These are phyloP conservation scores for Piliocolobus tephrosceles DNA, from an alignment of 2,113 vertebrate genomes.

Conservation along the genomic window DNA sequence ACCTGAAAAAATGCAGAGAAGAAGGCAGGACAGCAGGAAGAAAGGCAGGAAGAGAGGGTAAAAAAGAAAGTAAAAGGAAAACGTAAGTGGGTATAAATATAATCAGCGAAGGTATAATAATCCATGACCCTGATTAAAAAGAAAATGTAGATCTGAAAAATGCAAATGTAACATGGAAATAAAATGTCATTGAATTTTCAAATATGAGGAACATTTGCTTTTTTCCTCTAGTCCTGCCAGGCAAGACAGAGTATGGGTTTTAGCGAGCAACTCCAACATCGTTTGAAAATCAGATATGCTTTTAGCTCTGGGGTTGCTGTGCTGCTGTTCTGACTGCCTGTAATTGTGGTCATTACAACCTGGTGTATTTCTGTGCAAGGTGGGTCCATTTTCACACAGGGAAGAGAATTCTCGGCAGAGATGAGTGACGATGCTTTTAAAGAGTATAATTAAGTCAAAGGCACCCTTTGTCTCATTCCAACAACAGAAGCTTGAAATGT, in stretches of 20 bases:
- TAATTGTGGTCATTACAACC: neutral
- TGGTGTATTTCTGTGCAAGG: neutral
- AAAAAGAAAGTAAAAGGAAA: neutral
- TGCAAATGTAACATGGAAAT: neutral
- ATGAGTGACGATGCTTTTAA: neutral
- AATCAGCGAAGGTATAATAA: neutral
- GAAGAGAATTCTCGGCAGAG: neutral
- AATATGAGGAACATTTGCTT: neutral
- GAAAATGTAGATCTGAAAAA: neutral
- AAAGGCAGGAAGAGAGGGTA: neutral
- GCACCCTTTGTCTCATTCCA: neutral
- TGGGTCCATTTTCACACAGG: rapidly evolving
- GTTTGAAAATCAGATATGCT: neutral
- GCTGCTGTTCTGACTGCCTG: too few species aligned
- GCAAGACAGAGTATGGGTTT: rapidly evolving
- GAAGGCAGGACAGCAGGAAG: neutral
- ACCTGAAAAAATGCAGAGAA: neutral
- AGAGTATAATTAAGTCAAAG: neutral
- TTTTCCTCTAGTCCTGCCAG: neutral
- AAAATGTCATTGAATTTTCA: neutral
- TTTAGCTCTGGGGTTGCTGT: too few species aligned
- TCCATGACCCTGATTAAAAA: neutral
- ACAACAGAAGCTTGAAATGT: neutral
- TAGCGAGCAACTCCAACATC: rapidly evolving
- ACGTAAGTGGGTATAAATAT: rapidly evolving